Evolutionary conservation across 1,140 invertebrate species (phyloP).

Genomic region (Carposina sasakii): DNA sequence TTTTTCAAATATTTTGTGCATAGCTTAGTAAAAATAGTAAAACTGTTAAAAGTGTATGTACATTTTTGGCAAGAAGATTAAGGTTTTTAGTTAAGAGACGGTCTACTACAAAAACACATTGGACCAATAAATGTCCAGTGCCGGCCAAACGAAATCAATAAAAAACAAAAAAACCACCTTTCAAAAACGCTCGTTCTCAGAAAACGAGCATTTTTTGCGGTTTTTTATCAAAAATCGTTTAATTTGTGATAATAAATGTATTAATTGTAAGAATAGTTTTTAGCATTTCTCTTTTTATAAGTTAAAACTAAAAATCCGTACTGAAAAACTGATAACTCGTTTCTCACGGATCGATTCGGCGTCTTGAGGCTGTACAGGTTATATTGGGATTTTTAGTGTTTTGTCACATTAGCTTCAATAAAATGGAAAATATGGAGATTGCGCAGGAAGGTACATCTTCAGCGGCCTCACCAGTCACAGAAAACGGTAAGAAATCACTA

Average conservation of each 20-base stretch:
- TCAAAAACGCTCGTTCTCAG: no score
- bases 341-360: constrained; percentile 58
- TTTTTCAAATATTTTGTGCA: no score
- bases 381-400: constrained; percentile 42
- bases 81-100: no score
- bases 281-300: not conserved
- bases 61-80: no score
- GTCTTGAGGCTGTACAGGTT: constrained; percentile 57
- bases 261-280: no score
- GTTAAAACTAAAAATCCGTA: not conserved
- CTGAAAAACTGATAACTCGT: not conserved
- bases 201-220: constrained; percentile 6
- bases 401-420: constrained; percentile 25
- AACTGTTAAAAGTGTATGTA: no score
- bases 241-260: constrained; percentile 19
- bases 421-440: constrained; percentile 68
- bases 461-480: constrained; percentile 48
- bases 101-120: no score
- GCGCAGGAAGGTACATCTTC: constrained; percentile 58
- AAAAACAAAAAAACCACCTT: no score
- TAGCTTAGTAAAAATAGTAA: no score
- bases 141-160: no score
- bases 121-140: no score
- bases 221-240: constrained; percentile 3
- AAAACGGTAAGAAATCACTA: constrained; percentile 51